Evolutionary conservation across 1,140 invertebrate genomes (phyloP), one percentile per base, ranked within the genome.

Genomic region (Plutomurus gul): DNA sequence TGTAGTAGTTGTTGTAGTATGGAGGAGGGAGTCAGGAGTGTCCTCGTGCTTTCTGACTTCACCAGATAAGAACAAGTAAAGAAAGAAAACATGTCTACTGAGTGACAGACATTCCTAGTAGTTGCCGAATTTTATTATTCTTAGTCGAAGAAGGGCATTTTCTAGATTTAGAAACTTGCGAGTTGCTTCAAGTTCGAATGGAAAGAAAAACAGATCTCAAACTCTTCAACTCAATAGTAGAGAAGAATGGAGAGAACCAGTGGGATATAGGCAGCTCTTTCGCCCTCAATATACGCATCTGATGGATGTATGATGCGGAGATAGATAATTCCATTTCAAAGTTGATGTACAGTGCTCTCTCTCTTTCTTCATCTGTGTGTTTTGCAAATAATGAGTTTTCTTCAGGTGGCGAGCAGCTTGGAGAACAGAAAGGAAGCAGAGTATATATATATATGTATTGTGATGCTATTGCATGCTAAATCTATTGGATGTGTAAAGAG

Each of bases 41-140:
- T 51, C 47, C 47, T 51, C 47, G n/a, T n/a, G 18, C 47, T 49
- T 22, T 49, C 47, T 51, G 18, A 51, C 47, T 51, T 25, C 6
- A 22, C 47, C 11, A 25, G 47, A 18, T 20, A 22, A 51, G 47
- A 22, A 51, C 47, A 51, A 51, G 47, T 22, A 51, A 51, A 51
- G 47, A 51, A 51, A 51, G 47, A 18, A 51, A 51, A 51, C 47
- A 51, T 51, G 47, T 22, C 47, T 51, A 51, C 47, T 51, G 47
- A 51, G 47, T 51, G 47, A 51, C 47, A 51, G 47, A 51, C 18
- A 51, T 51, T 51, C 47, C 47, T 51, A 18, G 47, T 22, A 51
- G 47, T 51, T 51, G 47, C 47, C 47, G 47, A 51, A 51, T 51
- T 51, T 51, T 51, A 51, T 51, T 51, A 51, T 51, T 51, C 47